Percentiles rank a stretch among this genome's conserved stretches.
Conservation (phyloP, 2,888 invertebrate species). For the Torymus auratus region DNA sequence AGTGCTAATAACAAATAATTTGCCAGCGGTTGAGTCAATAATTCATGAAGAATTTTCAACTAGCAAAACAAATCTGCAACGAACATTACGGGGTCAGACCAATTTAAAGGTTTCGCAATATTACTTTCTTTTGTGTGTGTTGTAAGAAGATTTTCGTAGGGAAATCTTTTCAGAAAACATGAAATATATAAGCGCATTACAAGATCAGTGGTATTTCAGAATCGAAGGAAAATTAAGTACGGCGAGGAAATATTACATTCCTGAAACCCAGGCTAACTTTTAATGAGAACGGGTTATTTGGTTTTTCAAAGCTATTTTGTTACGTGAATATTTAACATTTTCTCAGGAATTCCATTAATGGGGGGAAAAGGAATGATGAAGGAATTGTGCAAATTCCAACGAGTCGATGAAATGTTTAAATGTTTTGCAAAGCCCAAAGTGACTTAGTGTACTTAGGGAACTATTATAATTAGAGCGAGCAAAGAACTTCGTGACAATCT, state of each 20-base stretch:
- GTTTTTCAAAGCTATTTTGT: not conserved
- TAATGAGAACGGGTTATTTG: constrained; percentile 22
- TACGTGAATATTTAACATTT: constrained; percentile 22
- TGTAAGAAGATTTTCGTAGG: too few relatives aligned
- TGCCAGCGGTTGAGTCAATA: too few relatives aligned
- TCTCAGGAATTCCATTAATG: constrained; percentile 16
- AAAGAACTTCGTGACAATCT: constrained; percentile 44
- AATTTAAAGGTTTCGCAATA: too few relatives aligned
- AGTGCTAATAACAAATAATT: too few relatives aligned
- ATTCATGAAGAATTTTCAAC: too few relatives aligned
- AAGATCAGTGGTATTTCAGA: too few relatives aligned
- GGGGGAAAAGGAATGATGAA: not conserved
- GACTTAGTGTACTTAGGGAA: constrained; percentile 25
- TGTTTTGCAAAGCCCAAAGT: not conserved
- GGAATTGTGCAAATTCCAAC: constrained; percentile 20
- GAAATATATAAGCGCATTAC: too few relatives aligned
- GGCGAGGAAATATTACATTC: not conserved
- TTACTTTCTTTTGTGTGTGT: too few relatives aligned
- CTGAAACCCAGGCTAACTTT: not conserved
- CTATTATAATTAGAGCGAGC: constrained; percentile 34
- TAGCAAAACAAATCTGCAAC: too few relatives aligned
- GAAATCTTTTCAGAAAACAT: too few relatives aligned
- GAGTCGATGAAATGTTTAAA: constrained; percentile 32
- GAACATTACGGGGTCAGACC: too few relatives aligned
- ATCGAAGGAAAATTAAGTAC: too few relatives aligned